These are phyloP conservation scores for Capreolus pygargus DNA, from an alignment of 2,113 vertebrate species.

Conservation along the genomic window DNA sequence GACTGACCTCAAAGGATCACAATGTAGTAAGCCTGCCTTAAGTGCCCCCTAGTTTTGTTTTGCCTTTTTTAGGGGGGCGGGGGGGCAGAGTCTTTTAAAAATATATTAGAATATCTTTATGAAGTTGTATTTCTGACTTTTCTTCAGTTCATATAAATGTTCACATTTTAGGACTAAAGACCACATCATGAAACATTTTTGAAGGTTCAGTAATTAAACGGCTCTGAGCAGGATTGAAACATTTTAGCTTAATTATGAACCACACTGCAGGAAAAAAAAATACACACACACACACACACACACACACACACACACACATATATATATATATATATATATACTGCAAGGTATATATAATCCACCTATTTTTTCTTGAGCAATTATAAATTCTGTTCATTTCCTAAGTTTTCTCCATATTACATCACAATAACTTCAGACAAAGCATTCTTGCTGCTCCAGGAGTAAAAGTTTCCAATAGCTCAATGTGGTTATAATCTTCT, in stretches of 20 bases:
- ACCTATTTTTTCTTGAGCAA: background rate
- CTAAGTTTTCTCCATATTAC: slow-evolving; percentile 30
- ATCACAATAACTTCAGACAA: slow-evolving; percentile 48
- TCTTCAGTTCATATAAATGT: background rate
- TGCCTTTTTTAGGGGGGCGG: background rate
- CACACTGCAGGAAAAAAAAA: background rate
- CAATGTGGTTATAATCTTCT: slow-evolving; percentile 15
- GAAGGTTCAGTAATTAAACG: background rate
- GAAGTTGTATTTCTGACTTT: background rate
- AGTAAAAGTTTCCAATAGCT: slow-evolving; percentile 51
- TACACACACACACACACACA: rapidly evolving
- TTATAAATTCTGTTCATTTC: slow-evolving; percentile 40
- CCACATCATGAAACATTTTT: background rate
- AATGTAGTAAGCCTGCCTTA: background rate
- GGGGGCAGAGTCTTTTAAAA: background rate
- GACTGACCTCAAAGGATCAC: background rate
- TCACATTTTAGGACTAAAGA: background rate
- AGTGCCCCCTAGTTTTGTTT: background rate
- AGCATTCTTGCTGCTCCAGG: slow-evolving; percentile 24
- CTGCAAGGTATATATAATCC: background rate
- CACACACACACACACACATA: background rate
- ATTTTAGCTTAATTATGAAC: slow-evolving; percentile 30
- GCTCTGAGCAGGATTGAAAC: background rate
- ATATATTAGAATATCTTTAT: background rate
- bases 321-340: background rate